phyloP scores from a whole-genome alignment of 2,888 invertebrate genomes.

The Sipha maydis region DNA sequence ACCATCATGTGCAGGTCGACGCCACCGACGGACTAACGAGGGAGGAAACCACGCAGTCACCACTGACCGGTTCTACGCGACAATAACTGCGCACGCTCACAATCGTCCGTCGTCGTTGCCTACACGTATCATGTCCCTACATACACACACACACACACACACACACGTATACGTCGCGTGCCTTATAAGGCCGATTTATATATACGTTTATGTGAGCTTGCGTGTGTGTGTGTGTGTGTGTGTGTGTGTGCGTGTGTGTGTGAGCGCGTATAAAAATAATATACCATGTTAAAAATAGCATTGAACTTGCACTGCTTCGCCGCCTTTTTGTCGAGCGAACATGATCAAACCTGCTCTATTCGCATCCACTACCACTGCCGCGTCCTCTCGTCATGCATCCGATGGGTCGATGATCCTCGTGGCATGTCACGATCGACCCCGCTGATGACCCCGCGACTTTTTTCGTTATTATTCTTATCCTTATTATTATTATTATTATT shows the following conservation, averaged over 20 bases:
- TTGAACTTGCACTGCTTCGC: conserved; percentile 38
- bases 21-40: neutral
- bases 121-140: neutral
- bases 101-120: neutral
- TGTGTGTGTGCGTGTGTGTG: neutral
- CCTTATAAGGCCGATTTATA: neutral
- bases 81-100: too few species aligned
- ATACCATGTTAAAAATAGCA: conserved; percentile 45
- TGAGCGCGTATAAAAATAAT: conserved; percentile 12
- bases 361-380: neutral
- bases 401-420: conserved; percentile 59
- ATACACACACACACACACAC: neutral
- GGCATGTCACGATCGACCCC: conserved; percentile 60
- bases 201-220: neutral
- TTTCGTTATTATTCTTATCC: neutral
- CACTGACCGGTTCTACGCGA: too few species aligned
- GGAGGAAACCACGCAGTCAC: neutral
- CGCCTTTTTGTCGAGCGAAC: conserved; percentile 48
- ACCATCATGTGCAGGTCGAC: neutral
- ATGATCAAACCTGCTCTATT: conserved; percentile 36
- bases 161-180: neutral
- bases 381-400: conserved; percentile 7
- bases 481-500: neutral
- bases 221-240: neutral
- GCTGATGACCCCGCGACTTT: conserved; percentile 58